Conservation (phyloP, 2,113 vertebrate genomes). For the Pteronura brasiliensis region DNA sequence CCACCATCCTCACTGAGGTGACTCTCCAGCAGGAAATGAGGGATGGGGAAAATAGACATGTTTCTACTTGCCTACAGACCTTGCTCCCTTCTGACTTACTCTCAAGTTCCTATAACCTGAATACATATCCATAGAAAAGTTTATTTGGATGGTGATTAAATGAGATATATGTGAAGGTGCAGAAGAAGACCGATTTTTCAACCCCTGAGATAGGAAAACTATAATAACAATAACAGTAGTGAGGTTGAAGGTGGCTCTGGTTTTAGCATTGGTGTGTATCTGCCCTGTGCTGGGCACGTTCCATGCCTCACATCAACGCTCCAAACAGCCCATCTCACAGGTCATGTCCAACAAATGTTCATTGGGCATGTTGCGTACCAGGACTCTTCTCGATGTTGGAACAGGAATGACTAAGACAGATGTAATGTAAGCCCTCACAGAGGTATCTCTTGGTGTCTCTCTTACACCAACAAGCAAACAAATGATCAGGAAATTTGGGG, state of each 20-base stretch:
- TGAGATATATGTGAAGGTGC: background rate
- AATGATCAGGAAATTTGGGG: fast-evolving
- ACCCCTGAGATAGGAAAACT: background rate
- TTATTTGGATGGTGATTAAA: background rate
- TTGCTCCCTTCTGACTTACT: background rate
- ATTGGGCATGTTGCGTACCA: too few relatives aligned
- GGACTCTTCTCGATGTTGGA: background rate
- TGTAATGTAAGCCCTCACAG: background rate
- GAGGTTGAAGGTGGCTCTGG: background rate
- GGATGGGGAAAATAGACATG: fast-evolving
- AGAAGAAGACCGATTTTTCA: background rate
- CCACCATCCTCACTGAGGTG: background rate
- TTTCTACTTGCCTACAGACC: background rate
- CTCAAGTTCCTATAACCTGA: background rate
- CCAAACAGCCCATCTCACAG: background rate
- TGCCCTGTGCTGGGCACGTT: background rate
- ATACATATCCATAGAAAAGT: background rate
- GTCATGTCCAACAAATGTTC: background rate
- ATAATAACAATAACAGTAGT: fast-evolving
- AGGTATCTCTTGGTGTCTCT: too few relatives aligned
- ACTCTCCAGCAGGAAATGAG: background rate
- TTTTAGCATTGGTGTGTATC: background rate
- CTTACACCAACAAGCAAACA: background rate
- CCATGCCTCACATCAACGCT: background rate
- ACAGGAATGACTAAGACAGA: background rate